Evolutionary conservation across 2,113 vertebrate species (phyloP), one percentile per base, ranked within the genome.

Genomic region (Fukomys damarensis): DNA sequence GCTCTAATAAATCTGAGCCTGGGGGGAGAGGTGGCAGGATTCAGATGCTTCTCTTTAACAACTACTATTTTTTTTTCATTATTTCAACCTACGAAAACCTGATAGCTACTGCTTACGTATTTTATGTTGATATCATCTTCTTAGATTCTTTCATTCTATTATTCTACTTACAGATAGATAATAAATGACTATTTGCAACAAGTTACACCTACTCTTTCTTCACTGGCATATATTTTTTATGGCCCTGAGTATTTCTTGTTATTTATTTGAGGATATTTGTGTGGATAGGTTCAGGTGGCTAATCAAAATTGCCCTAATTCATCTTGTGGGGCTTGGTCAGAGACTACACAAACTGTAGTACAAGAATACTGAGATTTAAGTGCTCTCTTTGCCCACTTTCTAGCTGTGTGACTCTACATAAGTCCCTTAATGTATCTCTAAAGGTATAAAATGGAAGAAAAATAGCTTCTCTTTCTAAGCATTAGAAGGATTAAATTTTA

Each of bases 41-140:
- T 89, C 58, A 94, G 26, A 38, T 86, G 20, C 43, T 79, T 72
- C n/a, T 65, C 59, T 87, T 72, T 85, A 80, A 85, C 7, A 17
- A 91, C 41, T 20, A 82, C 6, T 84, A 5, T 84, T 46, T 83
- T 41, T 83, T 41, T 70, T 83, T 59, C 46, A 70, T 93, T 85
- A 30, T 81, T 81, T 93, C 72, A 93, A 83, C 19, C 28, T 41
- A 68, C 13, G 24, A 95, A 93, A 91, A 16, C 46, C 38, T 89
- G n/a, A 49, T 58, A 70, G 16, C 92, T 22, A 68, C 58, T 70
- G 79, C 52, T 79, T 54, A 90, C 2, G 68, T 52, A 66, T 58
- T 93, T 88, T 38, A 84, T 41, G 14, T 26, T 89, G 38, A 81
- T 66, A 91, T 35, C 68, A 46, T 70, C 56, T 20, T 90, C 92